Conservation (phyloP, 1,140 invertebrate species). For the Vanessa atalanta region DNA sequence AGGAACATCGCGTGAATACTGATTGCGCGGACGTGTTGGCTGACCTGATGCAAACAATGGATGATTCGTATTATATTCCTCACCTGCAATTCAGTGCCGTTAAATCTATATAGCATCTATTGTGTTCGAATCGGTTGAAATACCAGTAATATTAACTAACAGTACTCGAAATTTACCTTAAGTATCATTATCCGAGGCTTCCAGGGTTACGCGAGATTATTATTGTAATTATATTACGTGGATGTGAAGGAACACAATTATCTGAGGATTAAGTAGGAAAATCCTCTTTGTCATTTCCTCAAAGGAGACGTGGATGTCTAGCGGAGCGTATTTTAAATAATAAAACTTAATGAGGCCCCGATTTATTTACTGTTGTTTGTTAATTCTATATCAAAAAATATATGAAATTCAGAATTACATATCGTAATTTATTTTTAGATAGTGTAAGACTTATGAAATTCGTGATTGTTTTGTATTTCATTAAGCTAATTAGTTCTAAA, state of each 20-base stretch:
- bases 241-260: slow-evolving; percentile 28
- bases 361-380: not conserved
- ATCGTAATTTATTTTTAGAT: not conserved
- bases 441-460: too few species aligned
- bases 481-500: too few species aligned
- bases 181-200: slow-evolving; percentile 12
- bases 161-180: slow-evolving; percentile 15
- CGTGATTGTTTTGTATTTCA: too few species aligned
- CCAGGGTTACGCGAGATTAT: slow-evolving; percentile 15
- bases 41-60: slow-evolving; percentile 40
- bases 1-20: slow-evolving; percentile 41
- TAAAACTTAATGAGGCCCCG: slow-evolving; percentile 19
- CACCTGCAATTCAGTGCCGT: not conserved
- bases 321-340: slow-evolving; percentile 20
- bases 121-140: not conserved
- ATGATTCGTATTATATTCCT: slow-evolving; percentile 18
- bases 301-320: slow-evolving; percentile 4
- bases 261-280: slow-evolving; percentile 11
- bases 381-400: not conserved
- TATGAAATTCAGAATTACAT: not conserved
- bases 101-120: not conserved
- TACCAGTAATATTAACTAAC: not conserved
- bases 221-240: slow-evolving; percentile 20
- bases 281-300: slow-evolving; percentile 27
- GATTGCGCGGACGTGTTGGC: slow-evolving; percentile 28